Evolutionary conservation across 2,888 invertebrate species (phyloP), one percentile per base, ranked within the genome.

Genomic region (Chrysodeixis includens): DNA sequence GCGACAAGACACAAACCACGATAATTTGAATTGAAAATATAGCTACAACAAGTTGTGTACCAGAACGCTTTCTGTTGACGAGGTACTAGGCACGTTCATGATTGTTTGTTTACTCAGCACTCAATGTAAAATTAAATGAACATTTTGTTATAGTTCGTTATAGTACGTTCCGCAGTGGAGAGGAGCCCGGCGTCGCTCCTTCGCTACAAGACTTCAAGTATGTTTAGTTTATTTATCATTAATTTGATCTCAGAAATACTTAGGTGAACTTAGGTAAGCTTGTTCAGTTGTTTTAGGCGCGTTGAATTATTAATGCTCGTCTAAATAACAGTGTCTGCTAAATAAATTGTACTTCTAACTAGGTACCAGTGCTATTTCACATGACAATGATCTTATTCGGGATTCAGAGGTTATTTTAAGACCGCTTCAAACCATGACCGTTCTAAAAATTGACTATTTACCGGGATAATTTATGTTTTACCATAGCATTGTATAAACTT

Each of bases 1-100:
- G n/a, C n/a, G n/a, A n/a, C n/a, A 12, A 35, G 9, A 14, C 6
- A 40, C 40, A 40, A 40, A 40, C 32, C 32, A 40, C 6, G 40
- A 40, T 40, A 40, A 40, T 40, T 40, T 14, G n/a, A 40, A 40
- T 49, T 49, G 18, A 49, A 49, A 49, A 14, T 26, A 52, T 26
- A 52, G 6, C 26, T 52, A 14, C 22, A 57, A 6, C 12, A 18
- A 30, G 14, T 26, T 49, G 46, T 14, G 16, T 70, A 73, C 76
- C 76, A 62, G 26, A 44, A 73, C 22, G 35, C 44, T 65, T 1
- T 65, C 58, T 4, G 61, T 30, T 3, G 73, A 71, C 0, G 26
- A 18, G 0, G 7, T 22, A 22, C 52, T 18, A n/a, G 61, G 56
- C 40, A 44, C 44, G 44, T 54, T 65, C 73, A 73, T 73, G 14